A percentile compares a stretch with the other conserved stretches of the same genome.
phyloP scores from a whole-genome alignment of 2,888 invertebrate genomes.

The Harpalus rufipes region DNA sequence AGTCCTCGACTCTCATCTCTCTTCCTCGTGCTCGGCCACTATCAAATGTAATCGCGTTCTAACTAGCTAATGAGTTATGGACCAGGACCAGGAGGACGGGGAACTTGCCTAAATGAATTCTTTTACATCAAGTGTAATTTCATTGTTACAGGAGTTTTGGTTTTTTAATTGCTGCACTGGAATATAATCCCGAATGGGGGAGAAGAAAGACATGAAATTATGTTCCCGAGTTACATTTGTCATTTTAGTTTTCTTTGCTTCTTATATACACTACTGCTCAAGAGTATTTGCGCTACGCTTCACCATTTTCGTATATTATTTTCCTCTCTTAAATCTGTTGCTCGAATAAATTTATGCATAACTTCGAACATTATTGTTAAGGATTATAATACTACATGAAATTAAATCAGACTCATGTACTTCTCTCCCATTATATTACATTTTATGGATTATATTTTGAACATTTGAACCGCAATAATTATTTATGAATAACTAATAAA shows the following conservation, averaged over 20 bases:
- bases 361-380: too few species aligned
- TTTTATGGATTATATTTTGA: too few species aligned
- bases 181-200: conserved; percentile 12
- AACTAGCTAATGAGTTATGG: conserved; percentile 47
- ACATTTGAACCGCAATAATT: too few species aligned
- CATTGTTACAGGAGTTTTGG: conserved; percentile 16
- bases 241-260: not conserved
- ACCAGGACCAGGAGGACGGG: not conserved
- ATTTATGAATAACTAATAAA: too few species aligned
- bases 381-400: too few species aligned
- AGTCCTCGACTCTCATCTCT: not conserved
- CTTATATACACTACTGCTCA: too few species aligned
- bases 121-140: conserved; percentile 33
- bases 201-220: not conserved
- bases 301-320: too few species aligned
- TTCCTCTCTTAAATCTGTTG: too few species aligned
- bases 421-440: too few species aligned
- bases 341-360: too few species aligned
- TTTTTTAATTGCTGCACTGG: conserved; percentile 29
- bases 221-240: not conserved
- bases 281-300: too few species aligned
- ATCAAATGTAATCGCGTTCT: conserved; percentile 53
- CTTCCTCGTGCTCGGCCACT: not conserved
- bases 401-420: too few species aligned
- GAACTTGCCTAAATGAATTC: conserved; percentile 17